A percentile compares a stretch with the other conserved stretches of the same genome.
Conservation (phyloP, 2,888 invertebrate genomes). For the Megastigmus dorsalis region DNA sequence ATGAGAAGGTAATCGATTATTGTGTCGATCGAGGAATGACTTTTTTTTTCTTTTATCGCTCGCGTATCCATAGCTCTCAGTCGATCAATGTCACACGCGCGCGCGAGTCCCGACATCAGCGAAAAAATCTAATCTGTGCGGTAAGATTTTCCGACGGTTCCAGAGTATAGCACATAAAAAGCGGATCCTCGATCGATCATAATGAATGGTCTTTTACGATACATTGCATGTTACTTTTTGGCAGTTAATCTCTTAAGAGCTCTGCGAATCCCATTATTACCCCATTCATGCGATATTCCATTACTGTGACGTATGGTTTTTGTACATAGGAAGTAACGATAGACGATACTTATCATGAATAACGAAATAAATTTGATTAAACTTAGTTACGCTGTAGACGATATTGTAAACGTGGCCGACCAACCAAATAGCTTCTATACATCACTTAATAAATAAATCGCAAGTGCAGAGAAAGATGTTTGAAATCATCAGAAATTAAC, state of each 20-base stretch:
- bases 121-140: conserved; percentile 43
- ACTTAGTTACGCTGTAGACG: no score
- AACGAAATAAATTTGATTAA: no score
- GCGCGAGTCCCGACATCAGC: conserved; percentile 14
- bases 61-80: conserved; percentile 37
- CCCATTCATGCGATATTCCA: no score
- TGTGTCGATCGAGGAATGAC: conserved; percentile 30
- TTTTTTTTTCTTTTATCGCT: conserved; percentile 16
- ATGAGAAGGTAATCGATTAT: conserved; percentile 46
- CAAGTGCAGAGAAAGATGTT: no score
- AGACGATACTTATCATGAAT: no score
- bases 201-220: conserved; percentile 42
- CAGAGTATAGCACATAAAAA: background rate
- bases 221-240: conserved; percentile 21
- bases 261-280: no score
- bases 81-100: conserved; percentile 53
- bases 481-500: no score
- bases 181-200: conserved; percentile 38
- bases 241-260: conserved; percentile 18
- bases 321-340: no score
- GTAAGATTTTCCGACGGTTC: conserved; percentile 36
- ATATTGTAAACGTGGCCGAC: no score
- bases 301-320: no score
- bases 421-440: no score
- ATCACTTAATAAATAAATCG: no score